Evolutionary conservation across 1,140 invertebrate genomes (phyloP), one percentile per base, ranked within the genome.

Genomic region (Teleogryllus occipitalis): DNA sequence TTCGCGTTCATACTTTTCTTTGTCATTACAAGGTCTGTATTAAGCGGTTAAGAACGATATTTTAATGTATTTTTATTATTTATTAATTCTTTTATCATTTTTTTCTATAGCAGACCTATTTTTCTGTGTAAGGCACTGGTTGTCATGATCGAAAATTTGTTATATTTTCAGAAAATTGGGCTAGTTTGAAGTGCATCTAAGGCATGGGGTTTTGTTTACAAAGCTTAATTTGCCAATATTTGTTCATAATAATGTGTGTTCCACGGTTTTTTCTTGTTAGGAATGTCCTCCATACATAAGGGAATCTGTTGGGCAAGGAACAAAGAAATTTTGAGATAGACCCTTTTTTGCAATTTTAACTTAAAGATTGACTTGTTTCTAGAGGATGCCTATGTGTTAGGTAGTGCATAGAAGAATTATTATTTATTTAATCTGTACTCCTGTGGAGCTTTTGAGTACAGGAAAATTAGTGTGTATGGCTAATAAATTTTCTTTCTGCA

Each of bases 301-400:
- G 47, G 80, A 82, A 81, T 82, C 75, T 76, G n/a, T 47, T 83
- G 79, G 81, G 79, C 80, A 82, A 83, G 83, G 84, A 87, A 86
- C 88, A 88, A 88, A 82, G 81, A 83, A 87, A 88, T 88, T 92
- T 88, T 82, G 81, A 86, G 86, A 88, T 86, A 88, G 89, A 92
- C 91, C 92, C 92, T 90, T 93, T 93, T 93, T 92, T 86, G 89
- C 86, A 92, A 93, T 90, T 90, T 92, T 83, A 87, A 84, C 87
- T 88, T 87, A 86, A 91, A 92, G 88, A 89, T 87, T 83, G 81
- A 80, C 79, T 80, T 76, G 47, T 18, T 74, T 18, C 27, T 15
- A 12, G 8, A 77, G 27, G 5, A 39, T 2, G 27, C 27, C 27
- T 5, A 39, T 39, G 5, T 39, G 27, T 39, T 2, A 39, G 27